A percentile compares a stretch with the other conserved stretches of the same genome.
These are phyloP conservation scores for Scartelaos histophorus DNA, from an alignment of 2,113 vertebrate genomes.

Conservation along the genomic window DNA sequence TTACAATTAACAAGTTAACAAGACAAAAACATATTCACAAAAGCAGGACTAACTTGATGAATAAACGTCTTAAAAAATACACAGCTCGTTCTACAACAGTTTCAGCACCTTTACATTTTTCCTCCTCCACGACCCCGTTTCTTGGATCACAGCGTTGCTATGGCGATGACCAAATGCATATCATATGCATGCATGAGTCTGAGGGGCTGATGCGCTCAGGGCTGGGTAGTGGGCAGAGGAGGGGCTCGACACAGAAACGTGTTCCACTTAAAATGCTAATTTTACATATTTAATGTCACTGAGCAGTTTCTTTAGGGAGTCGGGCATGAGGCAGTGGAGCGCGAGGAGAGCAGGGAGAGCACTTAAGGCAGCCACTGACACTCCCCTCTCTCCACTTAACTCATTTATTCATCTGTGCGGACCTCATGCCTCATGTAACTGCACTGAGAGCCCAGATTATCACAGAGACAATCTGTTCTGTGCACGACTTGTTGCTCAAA, in stretches of 20 bases:
- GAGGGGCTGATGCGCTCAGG: slow-evolving; percentile 72
- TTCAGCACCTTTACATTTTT: slow-evolving; percentile 75
- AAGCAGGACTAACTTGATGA: slow-evolving; percentile 61
- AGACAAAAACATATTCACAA: neutral
- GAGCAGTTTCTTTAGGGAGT: slow-evolving; percentile 63
- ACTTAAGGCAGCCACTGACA: slow-evolving; percentile 60
- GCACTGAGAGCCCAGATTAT: slow-evolving; percentile 28
- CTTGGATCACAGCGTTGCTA: slow-evolving; percentile 74
- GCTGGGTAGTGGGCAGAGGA: slow-evolving; percentile 60
- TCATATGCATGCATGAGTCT: slow-evolving; percentile 85
- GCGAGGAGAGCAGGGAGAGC: slow-evolving; percentile 48
- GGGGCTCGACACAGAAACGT: slow-evolving; percentile 63
- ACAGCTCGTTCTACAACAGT: slow-evolving; percentile 62
- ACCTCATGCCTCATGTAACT: slow-evolving; percentile 50
- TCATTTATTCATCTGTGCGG: slow-evolving; percentile 71
- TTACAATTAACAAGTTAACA: neutral
- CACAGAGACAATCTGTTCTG: slow-evolving; percentile 16
- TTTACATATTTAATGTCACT: slow-evolving; percentile 81
- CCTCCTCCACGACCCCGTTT: slow-evolving; percentile 30
- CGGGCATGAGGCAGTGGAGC: slow-evolving; percentile 56
- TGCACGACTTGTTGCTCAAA: slow-evolving; percentile 37
- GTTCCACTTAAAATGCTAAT: slow-evolving; percentile 81
- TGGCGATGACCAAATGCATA: slow-evolving; percentile 87
- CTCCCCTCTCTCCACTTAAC: slow-evolving; percentile 71
- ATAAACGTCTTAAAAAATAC: slow-evolving; percentile 74